phyloP scores from a whole-genome alignment of 2,113 vertebrate genomes.

The Corythornis madagascariensis region DNA sequence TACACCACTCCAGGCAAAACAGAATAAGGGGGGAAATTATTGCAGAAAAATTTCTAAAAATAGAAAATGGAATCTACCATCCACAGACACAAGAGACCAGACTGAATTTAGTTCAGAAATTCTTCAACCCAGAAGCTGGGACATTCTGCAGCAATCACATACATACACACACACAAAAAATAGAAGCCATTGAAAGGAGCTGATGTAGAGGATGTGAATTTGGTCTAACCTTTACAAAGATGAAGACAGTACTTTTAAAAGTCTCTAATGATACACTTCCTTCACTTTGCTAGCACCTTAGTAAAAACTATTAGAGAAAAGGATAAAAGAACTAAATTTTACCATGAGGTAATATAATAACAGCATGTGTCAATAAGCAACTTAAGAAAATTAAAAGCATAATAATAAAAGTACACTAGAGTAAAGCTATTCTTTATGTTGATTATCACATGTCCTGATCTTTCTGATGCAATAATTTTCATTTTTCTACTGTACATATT shows the following conservation, averaged over 20 bases:
- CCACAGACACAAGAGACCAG: not conserved
- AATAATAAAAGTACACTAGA: not conserved
- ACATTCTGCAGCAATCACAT: not conserved
- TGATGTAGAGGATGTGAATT: fast-evolving
- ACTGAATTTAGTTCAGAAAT: not conserved
- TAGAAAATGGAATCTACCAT: not conserved
- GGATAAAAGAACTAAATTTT: not conserved
- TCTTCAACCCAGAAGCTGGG: fast-evolving
- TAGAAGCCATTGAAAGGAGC: not conserved
- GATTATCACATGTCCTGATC: not conserved
- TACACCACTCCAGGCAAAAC: not conserved
- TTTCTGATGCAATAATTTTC: not conserved
- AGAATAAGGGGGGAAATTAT: not conserved
- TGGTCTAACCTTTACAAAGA: not conserved
- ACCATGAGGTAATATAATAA: not conserved
- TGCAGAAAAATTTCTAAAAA: not conserved
- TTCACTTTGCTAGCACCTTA: not conserved
- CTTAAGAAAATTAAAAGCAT: not conserved
- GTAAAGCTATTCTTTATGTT: not conserved
- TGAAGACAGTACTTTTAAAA: not conserved
- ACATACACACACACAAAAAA: not conserved
- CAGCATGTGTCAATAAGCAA: not conserved
- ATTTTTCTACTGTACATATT: not conserved
- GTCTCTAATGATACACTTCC: not conserved
- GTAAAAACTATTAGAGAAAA: not conserved